A percentile compares a stretch with the other conserved stretches of the same genome.
Conservation (phyloP, 2,888 invertebrate species). For the Harpalus rufipes region DNA sequence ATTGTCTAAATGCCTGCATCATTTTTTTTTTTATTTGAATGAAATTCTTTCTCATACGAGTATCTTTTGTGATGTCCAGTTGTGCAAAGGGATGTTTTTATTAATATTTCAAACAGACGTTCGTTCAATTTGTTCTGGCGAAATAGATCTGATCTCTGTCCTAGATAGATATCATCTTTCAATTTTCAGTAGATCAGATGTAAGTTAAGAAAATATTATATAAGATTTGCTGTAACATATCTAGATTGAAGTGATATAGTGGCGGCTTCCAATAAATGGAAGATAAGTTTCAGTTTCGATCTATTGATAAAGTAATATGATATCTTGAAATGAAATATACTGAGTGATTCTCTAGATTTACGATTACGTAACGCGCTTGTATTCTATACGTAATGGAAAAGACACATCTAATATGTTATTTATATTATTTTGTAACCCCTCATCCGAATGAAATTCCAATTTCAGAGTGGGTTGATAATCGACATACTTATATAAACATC, state of each 20-base stretch:
- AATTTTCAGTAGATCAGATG: constrained; percentile 51
- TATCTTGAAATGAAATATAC: constrained; percentile 6
- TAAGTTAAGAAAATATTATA: constrained; percentile 43
- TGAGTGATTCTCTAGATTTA: neutral
- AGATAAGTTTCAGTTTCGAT: constrained; percentile 22
- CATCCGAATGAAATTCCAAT: too few relatives aligned
- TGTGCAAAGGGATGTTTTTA: constrained; percentile 16
- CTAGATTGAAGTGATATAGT: constrained; percentile 38
- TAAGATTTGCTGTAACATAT: constrained; percentile 32
- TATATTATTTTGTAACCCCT: too few relatives aligned
- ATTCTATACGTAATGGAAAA: neutral
- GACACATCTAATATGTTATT: neutral
- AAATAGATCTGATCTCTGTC: constrained; percentile 47
- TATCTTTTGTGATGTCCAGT: constrained; percentile 47
- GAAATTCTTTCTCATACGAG: neutral
- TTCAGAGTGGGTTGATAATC: too few relatives aligned
- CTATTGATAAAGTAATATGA: constrained; percentile 4
- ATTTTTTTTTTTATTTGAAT: neutral
- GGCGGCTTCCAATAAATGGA: neutral
- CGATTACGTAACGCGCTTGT: neutral
- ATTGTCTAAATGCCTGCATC: neutral
- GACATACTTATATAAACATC: too few relatives aligned
- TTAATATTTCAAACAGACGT: constrained; percentile 49
- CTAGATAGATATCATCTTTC: constrained; percentile 47
- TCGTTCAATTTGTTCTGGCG: constrained; percentile 39